Evolutionary conservation across 2,113 vertebrate genomes (phyloP), one percentile per base, ranked within the genome.

Genomic region (Halcyon malimbica): DNA sequence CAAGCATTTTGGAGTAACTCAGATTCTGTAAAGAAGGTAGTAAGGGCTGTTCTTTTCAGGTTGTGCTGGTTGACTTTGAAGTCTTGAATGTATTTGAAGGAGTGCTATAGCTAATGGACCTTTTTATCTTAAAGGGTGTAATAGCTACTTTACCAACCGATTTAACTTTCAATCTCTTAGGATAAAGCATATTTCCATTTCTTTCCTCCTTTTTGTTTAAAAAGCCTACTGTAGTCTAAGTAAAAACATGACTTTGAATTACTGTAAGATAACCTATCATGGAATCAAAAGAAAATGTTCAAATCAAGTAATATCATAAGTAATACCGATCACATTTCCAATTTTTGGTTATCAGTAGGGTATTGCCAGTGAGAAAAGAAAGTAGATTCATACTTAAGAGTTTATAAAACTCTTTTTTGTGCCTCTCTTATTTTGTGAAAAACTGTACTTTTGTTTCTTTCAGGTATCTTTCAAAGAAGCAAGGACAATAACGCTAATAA

Each of bases 401-500:
- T 50, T 83, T 48, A 51, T 64, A 42, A 53, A 73, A 75, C 35
- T 35, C 87, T 4, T 35, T 39, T 68, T 71, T 93, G 11, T 69
- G 26, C 35, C 41, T 44, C 10, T 89, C 28, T 76, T 48, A 20
- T n/a, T 48, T 85, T 65, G 10, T 75, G 39, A 93, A 79, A 87
- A 86, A n/a, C 42, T 59, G 10, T 78, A 6, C 37, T 95, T 97
- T 84, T 87, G 73, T 96, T 98, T 97, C 91, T 95, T 97, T 35
- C 95, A 99, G 99, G 98, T 99, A 99, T 97, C 98, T 99, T 83
- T 99, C 99, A 87, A 99, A 99, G 98, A 99, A 98, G 97, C 99
- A 99, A 98, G 99, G 98, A 96, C 99, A 99, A 94, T 99, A 98
- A 97, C 97, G 44, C 76, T 90, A 88, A 70, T 83, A 83, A 95